Evolutionary conservation across 2,888 invertebrate genomes (phyloP), one percentile per base, ranked within the genome.

Genomic region (Anthoptus insignis): DNA sequence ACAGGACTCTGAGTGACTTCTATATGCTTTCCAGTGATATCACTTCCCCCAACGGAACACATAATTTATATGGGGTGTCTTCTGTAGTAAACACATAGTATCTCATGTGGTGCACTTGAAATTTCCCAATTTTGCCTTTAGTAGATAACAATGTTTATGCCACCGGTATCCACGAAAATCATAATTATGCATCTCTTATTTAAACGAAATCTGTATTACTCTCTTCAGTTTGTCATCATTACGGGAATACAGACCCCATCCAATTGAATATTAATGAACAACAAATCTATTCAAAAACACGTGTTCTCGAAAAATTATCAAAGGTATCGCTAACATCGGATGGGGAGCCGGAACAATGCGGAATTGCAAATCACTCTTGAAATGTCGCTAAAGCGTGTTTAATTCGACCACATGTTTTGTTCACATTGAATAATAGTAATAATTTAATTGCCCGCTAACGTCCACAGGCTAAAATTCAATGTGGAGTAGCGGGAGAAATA

Each of bases 331-430:
- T 88, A 84, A 74, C 80, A 71, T 77, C 75, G 79, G n/a, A 76
- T 76, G 70, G 80, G 83, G 83, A 81, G 76, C 69, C 74, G 5
- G 71, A 76, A 76, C 77, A 83, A 81, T 78, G 70, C 68, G 80
- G 81, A 83, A 81, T 81, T 81, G 86, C 86, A 85, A 90, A 90
- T 90, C 90, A 89, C 88, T 89, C 91, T 90, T 81, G 67, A 89
- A 90, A 79, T 87, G 88, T 91, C 91, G 76, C 86, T 81, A 84
- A 86, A 88, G 88, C 91, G 89, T 88, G 76, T 76, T 83, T 89
- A 91, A 92, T 87, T 73, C 78, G 76, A 81, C 85, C 91, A 91
- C 91, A 89, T 92, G 92, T 83, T 91, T 86, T 85, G 84, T 90
- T 91, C 92, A 76, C 91, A 89, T 86, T 78, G 78, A 81, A 79